A percentile compares a stretch with the other conserved stretches of the same genome.
Evolutionary conservation across 1,140 invertebrate species (phyloP).

Genomic region (Lepidostoma basale): DNA sequence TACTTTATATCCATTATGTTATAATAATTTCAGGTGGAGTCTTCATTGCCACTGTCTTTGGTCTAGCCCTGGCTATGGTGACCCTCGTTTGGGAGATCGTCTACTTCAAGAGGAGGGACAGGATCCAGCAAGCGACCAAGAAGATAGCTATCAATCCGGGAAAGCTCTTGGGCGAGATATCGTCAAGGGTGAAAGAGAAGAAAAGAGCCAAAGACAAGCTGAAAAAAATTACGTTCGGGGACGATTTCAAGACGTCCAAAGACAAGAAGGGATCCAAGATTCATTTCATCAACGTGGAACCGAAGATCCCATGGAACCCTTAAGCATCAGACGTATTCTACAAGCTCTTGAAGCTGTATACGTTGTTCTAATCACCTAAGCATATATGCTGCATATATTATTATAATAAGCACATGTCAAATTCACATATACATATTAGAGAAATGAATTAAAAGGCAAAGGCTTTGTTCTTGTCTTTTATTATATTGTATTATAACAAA

Average conservation of each 20-base stretch:
- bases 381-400: neutral
- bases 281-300: conserved; percentile 56
- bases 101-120: conserved; percentile 74
- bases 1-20: neutral
- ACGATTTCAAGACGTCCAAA: conserved; percentile 53
- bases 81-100: conserved; percentile 80
- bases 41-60: conserved; percentile 86
- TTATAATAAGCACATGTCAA: neutral
- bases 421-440: neutral
- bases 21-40: conserved; percentile 74
- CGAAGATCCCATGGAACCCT: conserved; percentile 47
- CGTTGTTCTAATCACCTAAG: neutral
- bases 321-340: conserved; percentile 11
- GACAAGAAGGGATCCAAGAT: conserved; percentile 50
- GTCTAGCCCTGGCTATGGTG: conserved; percentile 80
- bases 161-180: conserved; percentile 30
- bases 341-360: neutral
- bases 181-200: neutral
- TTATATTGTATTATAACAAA: neutral
- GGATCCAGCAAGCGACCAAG: conserved; percentile 38
- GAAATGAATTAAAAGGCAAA: too few species aligned
- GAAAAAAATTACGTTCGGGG: conserved; percentile 48
- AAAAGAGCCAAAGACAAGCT: neutral
- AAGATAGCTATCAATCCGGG: conserved; percentile 49
- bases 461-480: too few species aligned